A percentile compares a stretch with the other conserved stretches of the same genome.
Conservation (phyloP, 2,888 invertebrate species). For the Hyppa rectilinea region DNA sequence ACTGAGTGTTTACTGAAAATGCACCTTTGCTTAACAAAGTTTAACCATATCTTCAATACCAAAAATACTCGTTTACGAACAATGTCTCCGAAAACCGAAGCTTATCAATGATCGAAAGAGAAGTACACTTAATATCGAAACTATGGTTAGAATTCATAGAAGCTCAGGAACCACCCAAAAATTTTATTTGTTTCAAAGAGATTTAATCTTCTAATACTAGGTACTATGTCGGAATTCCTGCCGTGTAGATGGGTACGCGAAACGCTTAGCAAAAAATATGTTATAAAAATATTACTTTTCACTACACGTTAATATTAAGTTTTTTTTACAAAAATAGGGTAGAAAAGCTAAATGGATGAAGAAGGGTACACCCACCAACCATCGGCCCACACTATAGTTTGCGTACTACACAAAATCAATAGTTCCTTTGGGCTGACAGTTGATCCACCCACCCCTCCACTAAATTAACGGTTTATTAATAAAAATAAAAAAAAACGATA, state of each 20-base stretch:
- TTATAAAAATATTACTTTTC: constrained; percentile 68
- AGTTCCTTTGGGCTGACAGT: neutral
- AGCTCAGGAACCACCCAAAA: neutral
- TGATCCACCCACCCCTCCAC: constrained; percentile 10
- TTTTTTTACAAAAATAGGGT: constrained; percentile 60
- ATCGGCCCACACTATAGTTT: neutral
- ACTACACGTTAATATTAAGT: constrained; percentile 33
- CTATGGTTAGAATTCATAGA: neutral
- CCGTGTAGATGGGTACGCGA: constrained; percentile 11
- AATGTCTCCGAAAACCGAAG: neutral
- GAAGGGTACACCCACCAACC: constrained; percentile 13
- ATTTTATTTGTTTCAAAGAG: neutral
- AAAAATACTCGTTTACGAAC: constrained; percentile 4
- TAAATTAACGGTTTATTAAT: constrained; percentile 6
- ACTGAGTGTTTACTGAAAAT: neutral
- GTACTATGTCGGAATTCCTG: constrained; percentile 23
- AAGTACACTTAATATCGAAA: neutral
- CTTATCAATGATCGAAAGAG: neutral
- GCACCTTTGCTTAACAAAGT: neutral
- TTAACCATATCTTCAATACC: neutral
- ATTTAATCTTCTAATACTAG: no score
- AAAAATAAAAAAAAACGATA: constrained; percentile 5
- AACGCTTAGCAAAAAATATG: constrained; percentile 68
- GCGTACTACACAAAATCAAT: neutral
- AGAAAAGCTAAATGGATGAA: constrained; percentile 52